Base-by-base conservation (phyloP, 1,140 invertebrate genomes). In the Nautilus pompilius region DNA sequence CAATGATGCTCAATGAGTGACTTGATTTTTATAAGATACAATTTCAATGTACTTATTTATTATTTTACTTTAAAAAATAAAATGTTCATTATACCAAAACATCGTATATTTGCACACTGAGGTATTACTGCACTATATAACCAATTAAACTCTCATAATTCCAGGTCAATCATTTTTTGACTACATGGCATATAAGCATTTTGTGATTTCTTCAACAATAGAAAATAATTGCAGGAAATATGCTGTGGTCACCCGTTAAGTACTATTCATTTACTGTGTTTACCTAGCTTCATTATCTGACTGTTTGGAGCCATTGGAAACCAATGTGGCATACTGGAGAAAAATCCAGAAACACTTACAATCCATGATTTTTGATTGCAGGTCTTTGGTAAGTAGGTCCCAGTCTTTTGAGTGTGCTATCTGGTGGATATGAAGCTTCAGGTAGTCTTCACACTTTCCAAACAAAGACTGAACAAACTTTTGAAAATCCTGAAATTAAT, bases 371-470 rank as follows among this genome's bases (percentile, higher is more conserved):
- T 63, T 62, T 1, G 64, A 26, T 56, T 70, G 68, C 15, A 67
- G 36, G 8, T 63, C 61, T 20, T 66, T 60, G 5, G 65, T 41
- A n/a, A 74, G 65, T 24, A 60, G 10, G 8, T 62, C 33, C 72
- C 72, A 74, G 17, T 68, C 65, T n/a, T 53, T 30, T 41, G 60
- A 64, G 10, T 63, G 60, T 1, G 63, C 65, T 3, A 72, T 66
- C 36, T 72, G 66, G 49, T 74, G 70, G 6, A 74, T 70, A 58
- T 74, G 66, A 6, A 63, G 48, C 30, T 63, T 68, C 10, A 74
- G 34, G 30, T 68, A 74, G 33, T 58, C 59, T 62, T 74, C 72
- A 62, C 68, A 69, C 33, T 63, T 65, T 15, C 49, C 60, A 8
- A 68, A 59, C 53, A 73, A 58, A 30, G 57, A 62, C 5, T 60